Base-by-base conservation (phyloP, 2,113 vertebrate genomes). In the Campylomormyrus numenius region DNA sequence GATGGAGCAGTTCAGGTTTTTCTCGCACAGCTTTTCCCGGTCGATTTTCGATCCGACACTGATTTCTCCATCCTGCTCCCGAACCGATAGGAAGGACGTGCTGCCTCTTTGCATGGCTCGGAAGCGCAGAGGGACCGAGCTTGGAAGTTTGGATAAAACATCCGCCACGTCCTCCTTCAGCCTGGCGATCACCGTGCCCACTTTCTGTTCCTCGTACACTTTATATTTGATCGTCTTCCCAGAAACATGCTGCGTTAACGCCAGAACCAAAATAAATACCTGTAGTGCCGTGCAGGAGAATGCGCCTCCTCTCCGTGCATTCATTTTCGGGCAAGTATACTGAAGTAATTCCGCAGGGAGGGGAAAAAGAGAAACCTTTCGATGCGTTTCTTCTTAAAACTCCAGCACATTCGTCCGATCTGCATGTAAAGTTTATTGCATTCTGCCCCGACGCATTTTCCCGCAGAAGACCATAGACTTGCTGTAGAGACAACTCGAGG, bases 1-100 rank as follows among this genome's bases (percentile, higher is more conserved):
- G 56, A 99, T 97, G 5, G 98, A 97, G 50, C 98, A 99, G 96
- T 99, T 98, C 3, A 97, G 96, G 93, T 98, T 98, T 93, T 97
- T 98, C 90, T 98, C 97, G 92, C 98, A 99, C 56, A 99, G 97
- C 93, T 98, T 97, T n/a, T 99, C 98, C 1, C 98, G 96, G 94
- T 99, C 98, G 52, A 99, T 98, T 91, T 97, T 97, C 90, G 97
- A 96, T 91, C 96, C 97, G 91, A 99, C 96, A 96, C 97, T 98
- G 93, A 99, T 98, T 89, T 99, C 97, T 74, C 98, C 98, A 3
- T 96, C 98, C 92, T 97, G 97, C 91, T 99, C 98, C 2, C 97
- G 96, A 46, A 99, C 97, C 0, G 96, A 89, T 0, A 99, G 96
- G 5, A 98, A 94, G 3, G 95, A 96, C 58, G 97, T 96, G 90